Evolutionary conservation across 2,797 vertebrate species (phyloP).

Genomic region (Naso thynnoides): DNA sequence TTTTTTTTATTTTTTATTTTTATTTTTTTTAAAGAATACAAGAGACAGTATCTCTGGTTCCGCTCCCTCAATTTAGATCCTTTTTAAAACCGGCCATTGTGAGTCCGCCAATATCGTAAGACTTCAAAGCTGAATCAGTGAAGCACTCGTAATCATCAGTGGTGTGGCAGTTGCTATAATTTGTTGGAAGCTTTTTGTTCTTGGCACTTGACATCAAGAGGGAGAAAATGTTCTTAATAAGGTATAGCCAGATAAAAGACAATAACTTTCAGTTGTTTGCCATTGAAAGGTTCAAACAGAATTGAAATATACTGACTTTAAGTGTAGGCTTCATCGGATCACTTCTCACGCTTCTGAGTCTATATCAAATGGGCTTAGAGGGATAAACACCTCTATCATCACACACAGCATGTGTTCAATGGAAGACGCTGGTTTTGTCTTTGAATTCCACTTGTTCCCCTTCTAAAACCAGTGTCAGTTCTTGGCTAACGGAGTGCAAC

Average conservation of each 20-base stretch:
- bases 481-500: constrained; percentile 52
- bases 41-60: neutral
- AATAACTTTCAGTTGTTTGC: neutral
- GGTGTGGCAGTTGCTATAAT: neutral
- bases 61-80: neutral
- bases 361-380: neutral
- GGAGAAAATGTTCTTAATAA: neutral
- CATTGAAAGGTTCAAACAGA: neutral
- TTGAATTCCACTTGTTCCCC: constrained; percentile 25
- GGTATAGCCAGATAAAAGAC: neutral
- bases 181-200: neutral
- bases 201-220: constrained; percentile 2
- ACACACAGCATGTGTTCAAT: constrained; percentile 10
- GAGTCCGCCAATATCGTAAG: neutral
- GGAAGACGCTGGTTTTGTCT: constrained; percentile 15
- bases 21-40: no score
- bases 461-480: constrained; percentile 50
- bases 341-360: neutral
- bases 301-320: neutral
- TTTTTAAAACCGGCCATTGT: neutral
- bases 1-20: no score
- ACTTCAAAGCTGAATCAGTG: neutral
- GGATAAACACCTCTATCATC: constrained; percentile 1
- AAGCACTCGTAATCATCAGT: neutral
- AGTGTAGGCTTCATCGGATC: neutral